Evolutionary conservation across 2,113 vertebrate genomes (phyloP).

Genomic region (Ammospiza nelsoni): DNA sequence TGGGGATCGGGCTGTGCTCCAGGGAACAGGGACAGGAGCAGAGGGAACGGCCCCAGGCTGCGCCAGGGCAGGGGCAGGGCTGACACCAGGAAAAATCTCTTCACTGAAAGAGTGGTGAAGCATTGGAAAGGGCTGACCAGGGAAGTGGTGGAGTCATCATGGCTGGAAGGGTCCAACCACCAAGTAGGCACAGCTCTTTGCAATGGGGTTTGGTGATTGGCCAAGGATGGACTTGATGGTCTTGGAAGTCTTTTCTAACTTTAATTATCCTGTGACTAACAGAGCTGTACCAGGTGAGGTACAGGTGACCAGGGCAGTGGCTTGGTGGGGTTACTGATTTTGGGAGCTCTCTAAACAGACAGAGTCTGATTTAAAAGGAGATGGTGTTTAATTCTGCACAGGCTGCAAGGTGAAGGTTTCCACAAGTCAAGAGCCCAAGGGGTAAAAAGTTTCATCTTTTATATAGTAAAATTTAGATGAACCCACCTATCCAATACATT

Average conservation of each 20-base stretch:
- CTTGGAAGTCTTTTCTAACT: neutral
- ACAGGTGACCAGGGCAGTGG: no score
- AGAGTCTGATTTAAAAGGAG: neutral
- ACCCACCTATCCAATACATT: neutral
- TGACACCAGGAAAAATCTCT: neutral
- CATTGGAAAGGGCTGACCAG: neutral
- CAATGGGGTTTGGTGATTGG: neutral
- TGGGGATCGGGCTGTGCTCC: neutral
- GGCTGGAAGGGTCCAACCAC: neutral
- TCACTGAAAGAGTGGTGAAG: neutral
- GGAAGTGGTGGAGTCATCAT: neutral
- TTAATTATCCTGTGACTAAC: no score
- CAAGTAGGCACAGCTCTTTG: neutral
- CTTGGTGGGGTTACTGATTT: neutral
- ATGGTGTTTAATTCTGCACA: neutral
- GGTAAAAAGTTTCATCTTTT: neutral
- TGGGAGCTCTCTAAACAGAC: neutral
- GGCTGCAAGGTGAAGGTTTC: neutral
- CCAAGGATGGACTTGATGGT: neutral
- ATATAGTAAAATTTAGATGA: neutral
- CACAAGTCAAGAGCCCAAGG: neutral
- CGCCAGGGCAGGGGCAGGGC: fast-evolving
- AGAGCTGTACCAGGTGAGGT: neutral
- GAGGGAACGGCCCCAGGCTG: neutral
- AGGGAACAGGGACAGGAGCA: neutral